These are phyloP conservation scores for Holotrichia oblita DNA, from an alignment of 1,140 invertebrate species.

Conservation along the genomic window DNA sequence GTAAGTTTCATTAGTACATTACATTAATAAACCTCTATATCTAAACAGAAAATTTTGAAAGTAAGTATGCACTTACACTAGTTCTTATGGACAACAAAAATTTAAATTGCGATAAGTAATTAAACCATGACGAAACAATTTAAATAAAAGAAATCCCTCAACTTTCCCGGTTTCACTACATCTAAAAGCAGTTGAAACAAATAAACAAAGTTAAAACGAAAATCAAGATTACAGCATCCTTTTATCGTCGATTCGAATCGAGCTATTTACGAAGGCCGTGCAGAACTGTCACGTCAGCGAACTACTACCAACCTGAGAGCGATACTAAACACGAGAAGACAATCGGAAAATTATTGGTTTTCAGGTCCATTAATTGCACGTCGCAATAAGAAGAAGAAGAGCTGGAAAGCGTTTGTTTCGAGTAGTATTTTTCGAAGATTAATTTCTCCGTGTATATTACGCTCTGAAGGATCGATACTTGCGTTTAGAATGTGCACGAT, in stretches of 20 bases:
- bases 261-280: background rate
- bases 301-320: background rate
- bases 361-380: conserved; percentile 19
- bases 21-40: too few species aligned
- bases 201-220: background rate
- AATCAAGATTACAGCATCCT: background rate
- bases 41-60: too few species aligned
- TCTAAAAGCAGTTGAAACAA: background rate
- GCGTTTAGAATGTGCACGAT: background rate
- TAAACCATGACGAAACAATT: too few species aligned
- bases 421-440: background rate
- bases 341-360: conserved; percentile 10
- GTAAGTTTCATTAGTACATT: too few species aligned
- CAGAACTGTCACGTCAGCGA: background rate
- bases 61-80: too few species aligned
- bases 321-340: background rate
- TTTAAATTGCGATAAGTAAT: too few species aligned
- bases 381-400: conserved; percentile 4
- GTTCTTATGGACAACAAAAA: too few species aligned
- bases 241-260: background rate
- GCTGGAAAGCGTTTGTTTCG: background rate
- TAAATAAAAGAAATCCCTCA: background rate
- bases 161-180: background rate
- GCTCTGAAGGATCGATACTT: background rate
- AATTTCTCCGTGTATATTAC: background rate